Conservation (phyloP, 2,888 invertebrate species). For the Nemurella pictetii region DNA sequence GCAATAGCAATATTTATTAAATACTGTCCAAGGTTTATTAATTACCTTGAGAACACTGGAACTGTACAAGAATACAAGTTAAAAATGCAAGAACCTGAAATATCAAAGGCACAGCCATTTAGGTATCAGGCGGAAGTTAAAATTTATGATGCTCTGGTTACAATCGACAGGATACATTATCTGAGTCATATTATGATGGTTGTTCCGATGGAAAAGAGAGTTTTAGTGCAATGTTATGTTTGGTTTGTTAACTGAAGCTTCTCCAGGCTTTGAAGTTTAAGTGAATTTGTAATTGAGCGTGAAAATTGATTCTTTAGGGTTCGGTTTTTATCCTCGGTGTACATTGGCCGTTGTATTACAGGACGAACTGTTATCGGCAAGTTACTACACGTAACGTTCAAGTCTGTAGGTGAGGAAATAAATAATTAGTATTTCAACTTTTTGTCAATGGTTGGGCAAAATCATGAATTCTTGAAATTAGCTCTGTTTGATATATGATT, state of each 20-base stretch:
- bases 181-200: not conserved
- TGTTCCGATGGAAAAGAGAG: not conserved
- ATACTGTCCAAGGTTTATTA: not conserved
- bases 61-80: constrained; percentile 5
- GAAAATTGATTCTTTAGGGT: constrained; percentile 47
- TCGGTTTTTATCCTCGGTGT: constrained; percentile 42
- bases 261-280: constrained; percentile 46
- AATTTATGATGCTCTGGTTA: not conserved
- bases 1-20: not conserved
- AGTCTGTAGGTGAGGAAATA: constrained; percentile 43
- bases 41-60: not conserved
- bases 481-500: no score
- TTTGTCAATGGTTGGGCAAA: no score
- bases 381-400: constrained; percentile 47
- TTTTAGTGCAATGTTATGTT: not conserved
- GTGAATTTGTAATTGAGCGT: constrained; percentile 46
- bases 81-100: not conserved
- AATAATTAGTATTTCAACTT: not conserved
- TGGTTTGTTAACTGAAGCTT: constrained; percentile 22
- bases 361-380: constrained; percentile 46
- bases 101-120: constrained; percentile 5
- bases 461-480: constrained; percentile 26
- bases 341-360: constrained; percentile 42
- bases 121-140: not conserved
- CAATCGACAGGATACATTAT: not conserved